Conservation (phyloP, 2,888 invertebrate species). For the Zaprionus bogoriensis region DNA sequence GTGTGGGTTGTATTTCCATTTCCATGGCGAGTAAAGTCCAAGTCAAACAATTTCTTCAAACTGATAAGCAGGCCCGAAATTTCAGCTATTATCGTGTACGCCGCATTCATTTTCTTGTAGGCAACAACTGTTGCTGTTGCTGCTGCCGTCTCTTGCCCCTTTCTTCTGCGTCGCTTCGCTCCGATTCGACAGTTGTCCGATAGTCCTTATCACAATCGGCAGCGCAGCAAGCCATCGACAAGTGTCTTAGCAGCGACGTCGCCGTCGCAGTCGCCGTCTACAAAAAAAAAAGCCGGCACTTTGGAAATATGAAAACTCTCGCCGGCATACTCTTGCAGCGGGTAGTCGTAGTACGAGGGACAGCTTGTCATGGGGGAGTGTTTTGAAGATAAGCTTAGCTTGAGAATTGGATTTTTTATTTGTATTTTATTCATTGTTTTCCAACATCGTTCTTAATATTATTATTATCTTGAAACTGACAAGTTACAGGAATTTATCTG, state of each 20-base stretch:
- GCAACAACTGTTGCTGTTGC: constrained; percentile 1
- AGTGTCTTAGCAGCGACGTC: constrained; percentile 39
- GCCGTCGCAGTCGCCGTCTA: constrained; percentile 1
- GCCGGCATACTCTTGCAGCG: background rate
- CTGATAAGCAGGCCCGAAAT: constrained; percentile 58
- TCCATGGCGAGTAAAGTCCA: constrained; percentile 55
- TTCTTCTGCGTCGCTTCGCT: background rate
- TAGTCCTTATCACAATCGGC: constrained; percentile 47
- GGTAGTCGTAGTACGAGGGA: background rate
- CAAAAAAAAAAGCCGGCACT: constrained; percentile 9
- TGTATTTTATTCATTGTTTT: background rate
- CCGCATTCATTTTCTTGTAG: constrained; percentile 30
- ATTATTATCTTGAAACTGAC: too few relatives aligned
- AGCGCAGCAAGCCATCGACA: constrained; percentile 40
- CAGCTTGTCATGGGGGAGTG: background rate
- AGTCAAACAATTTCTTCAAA: constrained; percentile 44
- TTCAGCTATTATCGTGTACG: constrained; percentile 35
- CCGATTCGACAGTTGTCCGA: constrained; percentile 11
- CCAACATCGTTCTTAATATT: too few relatives aligned
- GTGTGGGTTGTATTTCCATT: background rate
- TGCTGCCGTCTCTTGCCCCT: constrained; percentile 8
- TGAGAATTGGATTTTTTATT: background rate
- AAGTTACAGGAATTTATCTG: too few relatives aligned
- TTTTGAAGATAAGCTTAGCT: background rate
- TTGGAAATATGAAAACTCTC: constrained; percentile 7